A percentile compares a stretch with the other conserved stretches of the same genome.
phyloP scores from a whole-genome alignment of 2,888 invertebrate species.

The Caenorhabditis zanzibari region DNA sequence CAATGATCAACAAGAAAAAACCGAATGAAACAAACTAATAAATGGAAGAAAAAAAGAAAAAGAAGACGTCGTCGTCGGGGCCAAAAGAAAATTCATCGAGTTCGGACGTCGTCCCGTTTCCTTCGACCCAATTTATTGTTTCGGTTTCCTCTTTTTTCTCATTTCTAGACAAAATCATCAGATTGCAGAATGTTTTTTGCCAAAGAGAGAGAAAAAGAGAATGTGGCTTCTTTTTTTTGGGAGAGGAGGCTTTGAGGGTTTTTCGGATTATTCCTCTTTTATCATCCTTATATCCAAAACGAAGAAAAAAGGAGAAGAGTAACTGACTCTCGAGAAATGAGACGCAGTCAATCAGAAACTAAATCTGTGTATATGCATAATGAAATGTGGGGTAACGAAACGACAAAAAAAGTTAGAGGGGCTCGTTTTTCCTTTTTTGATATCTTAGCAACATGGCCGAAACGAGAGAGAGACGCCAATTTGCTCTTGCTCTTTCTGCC shows the following conservation, averaged over 20 bases:
- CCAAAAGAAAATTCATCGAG: slow-evolving; percentile 21
- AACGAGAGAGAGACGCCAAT: not conserved
- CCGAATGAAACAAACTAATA: slow-evolving; percentile 51
- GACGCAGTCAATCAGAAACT: slow-evolving; percentile 49
- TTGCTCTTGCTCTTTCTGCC: slow-evolving; percentile 3
- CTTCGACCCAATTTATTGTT: slow-evolving; percentile 35
- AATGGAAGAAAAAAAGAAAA: slow-evolving; percentile 18
- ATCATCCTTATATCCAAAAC: slow-evolving; percentile 20
- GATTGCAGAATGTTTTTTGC: slow-evolving; percentile 27
- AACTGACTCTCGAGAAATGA: slow-evolving; percentile 5
- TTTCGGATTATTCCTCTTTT: slow-evolving; percentile 44
- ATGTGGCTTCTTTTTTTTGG: slow-evolving; percentile 32
- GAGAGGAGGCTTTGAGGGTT: slow-evolving; percentile 20
- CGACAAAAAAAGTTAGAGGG: slow-evolving; percentile 26
- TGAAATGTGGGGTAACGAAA: slow-evolving; percentile 34
- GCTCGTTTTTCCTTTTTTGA: slow-evolving; percentile 13
- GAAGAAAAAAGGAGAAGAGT: slow-evolving; percentile 3
- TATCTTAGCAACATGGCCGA: slow-evolving; percentile 60
- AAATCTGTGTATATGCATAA: slow-evolving; percentile 36
- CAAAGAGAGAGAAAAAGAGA: not conserved
- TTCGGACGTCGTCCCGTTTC: slow-evolving; percentile 27
- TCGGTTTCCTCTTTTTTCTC: slow-evolving; percentile 12
- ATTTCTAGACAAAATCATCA: slow-evolving; percentile 20
- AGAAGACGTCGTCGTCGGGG: slow-evolving; percentile 22
- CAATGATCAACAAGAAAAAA: slow-evolving; percentile 18